These are phyloP conservation scores for Polydesmus complanatus DNA, from an alignment of 2,888 invertebrate genomes.

Conservation along the genomic window DNA sequence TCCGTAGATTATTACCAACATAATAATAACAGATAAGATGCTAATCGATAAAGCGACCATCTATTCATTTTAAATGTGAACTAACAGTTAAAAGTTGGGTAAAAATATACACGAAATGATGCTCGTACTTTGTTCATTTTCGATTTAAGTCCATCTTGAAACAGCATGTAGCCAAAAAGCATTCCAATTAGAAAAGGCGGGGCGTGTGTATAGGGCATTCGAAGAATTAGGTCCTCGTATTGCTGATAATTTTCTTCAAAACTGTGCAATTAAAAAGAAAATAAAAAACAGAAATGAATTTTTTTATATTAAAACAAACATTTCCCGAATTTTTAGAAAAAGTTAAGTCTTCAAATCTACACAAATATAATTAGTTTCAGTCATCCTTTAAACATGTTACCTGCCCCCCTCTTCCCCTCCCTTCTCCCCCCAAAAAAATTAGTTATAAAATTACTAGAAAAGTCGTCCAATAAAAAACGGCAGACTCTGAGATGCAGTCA, in stretches of 20 bases:
- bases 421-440: no score
- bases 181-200: conserved; percentile 7
- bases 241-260: conserved; percentile 2
- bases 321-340: no score
- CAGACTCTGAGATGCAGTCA: neutral
- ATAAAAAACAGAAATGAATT: neutral
- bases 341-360: no score
- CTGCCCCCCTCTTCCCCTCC: no score
- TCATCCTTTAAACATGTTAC: no score
- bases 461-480: conserved; percentile 10
- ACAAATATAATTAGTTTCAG: neutral
- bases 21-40: neutral
- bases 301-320: neutral
- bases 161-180: conserved; percentile 3
- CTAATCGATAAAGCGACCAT: neutral
- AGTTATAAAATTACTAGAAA: conserved; percentile 12
- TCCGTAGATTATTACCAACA: conserved; percentile 1
- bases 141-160: neutral
- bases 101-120: no score
- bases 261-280: neutral
- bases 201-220: conserved; percentile 8
- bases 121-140: neutral
- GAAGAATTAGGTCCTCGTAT: neutral
- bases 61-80: no score
- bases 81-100: no score